phyloP scores from a whole-genome alignment of 1,140 invertebrate genomes.

The Drosophila auraria region DNA sequence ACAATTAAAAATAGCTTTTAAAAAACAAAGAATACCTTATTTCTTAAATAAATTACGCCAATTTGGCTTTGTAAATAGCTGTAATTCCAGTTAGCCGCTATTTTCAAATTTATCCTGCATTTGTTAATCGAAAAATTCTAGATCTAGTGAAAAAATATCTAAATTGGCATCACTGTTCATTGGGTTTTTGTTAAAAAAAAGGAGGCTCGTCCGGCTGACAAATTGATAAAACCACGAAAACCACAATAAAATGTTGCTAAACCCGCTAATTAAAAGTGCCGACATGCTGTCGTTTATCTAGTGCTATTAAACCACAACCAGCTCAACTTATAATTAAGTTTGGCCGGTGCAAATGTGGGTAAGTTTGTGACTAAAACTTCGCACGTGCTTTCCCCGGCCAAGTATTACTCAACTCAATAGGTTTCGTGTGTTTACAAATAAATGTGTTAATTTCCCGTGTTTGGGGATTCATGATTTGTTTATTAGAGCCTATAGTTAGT shows the following conservation, averaged over 20 bases:
- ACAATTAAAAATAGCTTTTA: too few relatives aligned
- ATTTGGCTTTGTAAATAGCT: too few relatives aligned
- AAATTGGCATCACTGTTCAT: background rate
- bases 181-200: slow-evolving; percentile 1
- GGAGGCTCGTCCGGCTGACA: slow-evolving; percentile 31
- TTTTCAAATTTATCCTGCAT: too few relatives aligned
- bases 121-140: too few relatives aligned
- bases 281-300: slow-evolving; percentile 17
- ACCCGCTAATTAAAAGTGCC: slow-evolving; percentile 26
- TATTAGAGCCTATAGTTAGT: background rate
- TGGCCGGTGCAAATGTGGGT: slow-evolving; percentile 18
- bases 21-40: too few relatives aligned
- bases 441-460: background rate
- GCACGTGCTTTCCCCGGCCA: slow-evolving; percentile 13
- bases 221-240: slow-evolving; percentile 19
- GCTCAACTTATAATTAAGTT: slow-evolving; percentile 8
- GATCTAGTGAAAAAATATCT: too few relatives aligned
- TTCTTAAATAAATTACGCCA: too few relatives aligned
- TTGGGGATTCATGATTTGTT: background rate
- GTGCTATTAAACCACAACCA: background rate
- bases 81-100: too few relatives aligned
- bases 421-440: background rate
- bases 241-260: slow-evolving; percentile 26
- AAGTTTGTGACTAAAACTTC: background rate
- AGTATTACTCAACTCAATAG: slow-evolving; percentile 12